phyloP scores from a whole-genome alignment of 2,113 vertebrate species.

The Corydoras sp. region DNA sequence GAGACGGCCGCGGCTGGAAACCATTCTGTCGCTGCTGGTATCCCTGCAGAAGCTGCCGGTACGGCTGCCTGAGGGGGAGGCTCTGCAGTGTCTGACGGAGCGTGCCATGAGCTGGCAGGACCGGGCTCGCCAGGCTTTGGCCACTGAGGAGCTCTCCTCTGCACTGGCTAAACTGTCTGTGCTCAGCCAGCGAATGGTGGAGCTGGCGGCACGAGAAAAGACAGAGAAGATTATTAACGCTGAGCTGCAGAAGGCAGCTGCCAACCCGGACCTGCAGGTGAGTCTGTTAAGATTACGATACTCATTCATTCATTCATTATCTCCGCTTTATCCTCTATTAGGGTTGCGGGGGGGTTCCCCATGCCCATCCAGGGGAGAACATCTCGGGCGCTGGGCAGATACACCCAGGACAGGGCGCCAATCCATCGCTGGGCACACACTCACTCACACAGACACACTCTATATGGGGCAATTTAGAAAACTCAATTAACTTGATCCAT shows the following conservation, averaged over 20 bases:
- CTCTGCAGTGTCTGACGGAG: slow-evolving; percentile 92
- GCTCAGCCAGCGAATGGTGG: slow-evolving; percentile 95
- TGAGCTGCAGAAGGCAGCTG: slow-evolving; percentile 94
- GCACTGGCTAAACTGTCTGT: slow-evolving; percentile 94
- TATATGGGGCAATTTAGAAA: too few relatives aligned
- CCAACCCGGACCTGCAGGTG: slow-evolving; percentile 96
- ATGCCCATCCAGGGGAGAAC: too few relatives aligned
- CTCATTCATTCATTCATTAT: too few relatives aligned
- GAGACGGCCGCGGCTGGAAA: slow-evolving; percentile 86
- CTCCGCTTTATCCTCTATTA: too few relatives aligned
- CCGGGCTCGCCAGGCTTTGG: slow-evolving; percentile 84
- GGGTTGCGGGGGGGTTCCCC: too few relatives aligned
- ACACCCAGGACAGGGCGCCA: too few relatives aligned
- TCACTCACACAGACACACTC: too few relatives aligned
- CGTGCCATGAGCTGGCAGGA: slow-evolving; percentile 99
- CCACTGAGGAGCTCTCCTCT: slow-evolving; percentile 92
- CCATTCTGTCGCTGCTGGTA: slow-evolving; percentile 91
- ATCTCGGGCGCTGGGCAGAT: too few relatives aligned
- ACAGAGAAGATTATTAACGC: slow-evolving; percentile 98
- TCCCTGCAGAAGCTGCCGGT: slow-evolving; percentile 95
- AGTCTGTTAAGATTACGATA: not conserved
- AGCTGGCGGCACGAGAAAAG: slow-evolving; percentile 94
- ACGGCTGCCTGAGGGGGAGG: slow-evolving; percentile 89
- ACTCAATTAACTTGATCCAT: too few relatives aligned
- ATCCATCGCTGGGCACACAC: too few relatives aligned